Base-by-base conservation (phyloP, 2,113 vertebrate species). In the Cricetomys ansorgei region DNA sequence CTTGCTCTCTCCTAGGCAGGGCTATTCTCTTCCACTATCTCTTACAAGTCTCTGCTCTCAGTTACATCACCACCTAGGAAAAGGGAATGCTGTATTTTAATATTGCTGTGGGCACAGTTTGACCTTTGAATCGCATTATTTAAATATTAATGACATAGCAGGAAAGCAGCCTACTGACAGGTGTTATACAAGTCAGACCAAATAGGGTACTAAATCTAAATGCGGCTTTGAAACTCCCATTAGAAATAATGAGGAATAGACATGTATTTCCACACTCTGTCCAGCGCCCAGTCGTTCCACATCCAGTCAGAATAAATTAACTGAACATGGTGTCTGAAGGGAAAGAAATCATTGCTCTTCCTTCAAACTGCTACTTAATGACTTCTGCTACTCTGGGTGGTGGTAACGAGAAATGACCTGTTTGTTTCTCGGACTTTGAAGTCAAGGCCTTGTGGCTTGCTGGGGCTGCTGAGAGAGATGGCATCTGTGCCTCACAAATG, bases 111-210 rank as follows among this genome's bases (percentile, higher is more conserved):
- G 91, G 98, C 3, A 6, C 97, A 98, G 95, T 97, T 98, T 98
- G 98, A 98, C 98, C 98, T 99, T 99, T 98, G 98, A 98, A 98
- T 98, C 95, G 94, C 98, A 98, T 97, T 97, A 98, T 98, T 98
- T 98, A 98, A 98, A 98, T 98, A 98, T 98, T 98, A 98, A 98
- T 98, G 96, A 96, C 98, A 98, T 93, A 97, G 97, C 89, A 97
- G 94, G 89, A 97, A 96, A 81, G 98, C 97, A 97, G 96, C 91
- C 97, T 96, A 98, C 97, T 98, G 98, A 98, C 98, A 98, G 98
- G 93, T 99, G 98, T 98, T 98, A 97, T 97, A 98, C 97, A 98
- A 98, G 88, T 96, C 97, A 98, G 97, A 98, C 97, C 97, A 98
- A 98, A 98, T 97, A 98, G 97, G 94, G 92, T 53, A 94, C 96